Conservation (phyloP, 1,140 invertebrate species). For the Drosophila kurseongensis region DNA sequence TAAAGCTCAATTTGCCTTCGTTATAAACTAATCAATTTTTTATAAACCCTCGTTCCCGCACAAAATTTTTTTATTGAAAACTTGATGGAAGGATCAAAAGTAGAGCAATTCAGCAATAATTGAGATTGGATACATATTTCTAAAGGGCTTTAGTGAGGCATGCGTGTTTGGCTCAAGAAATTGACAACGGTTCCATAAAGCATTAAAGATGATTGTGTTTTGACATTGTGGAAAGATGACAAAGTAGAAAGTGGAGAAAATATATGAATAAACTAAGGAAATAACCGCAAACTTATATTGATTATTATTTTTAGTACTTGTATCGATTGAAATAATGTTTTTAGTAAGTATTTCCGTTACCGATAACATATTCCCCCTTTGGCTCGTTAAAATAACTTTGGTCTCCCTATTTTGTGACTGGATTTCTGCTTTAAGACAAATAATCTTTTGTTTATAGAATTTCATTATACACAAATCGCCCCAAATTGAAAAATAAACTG, state of each 20-base stretch:
- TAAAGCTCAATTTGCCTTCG: conserved; percentile 64
- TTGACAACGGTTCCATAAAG: background rate
- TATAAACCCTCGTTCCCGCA: background rate
- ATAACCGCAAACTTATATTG: background rate
- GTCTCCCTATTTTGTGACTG: background rate
- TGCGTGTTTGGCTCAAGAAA: conserved; percentile 17
- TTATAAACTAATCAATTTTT: conserved; percentile 64
- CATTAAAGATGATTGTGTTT: background rate
- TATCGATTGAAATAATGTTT: too few relatives aligned
- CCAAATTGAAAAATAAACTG: conserved; percentile 40
- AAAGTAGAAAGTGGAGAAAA: background rate
- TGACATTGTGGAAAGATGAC: background rate
- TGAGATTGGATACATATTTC: conserved; percentile 8
- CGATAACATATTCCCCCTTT: background rate
- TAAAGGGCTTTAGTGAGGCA: conserved; percentile 8
- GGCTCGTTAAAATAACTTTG: too few relatives aligned
- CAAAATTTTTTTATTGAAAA: conserved; percentile 28
- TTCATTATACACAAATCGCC: conserved; percentile 22
- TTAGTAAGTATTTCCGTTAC: background rate
- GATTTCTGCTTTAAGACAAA: background rate
- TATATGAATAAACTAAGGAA: background rate
- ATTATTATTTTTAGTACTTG: background rate
- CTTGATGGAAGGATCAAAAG: conserved; percentile 39
- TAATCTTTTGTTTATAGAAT: conserved; percentile 41
- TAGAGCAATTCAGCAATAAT: conserved; percentile 30